Percentiles rank a stretch among this genome's conserved stretches.
Evolutionary conservation across 1,140 invertebrate genomes (phyloP).

Genomic region (Monomorium pharaonis): DNA sequence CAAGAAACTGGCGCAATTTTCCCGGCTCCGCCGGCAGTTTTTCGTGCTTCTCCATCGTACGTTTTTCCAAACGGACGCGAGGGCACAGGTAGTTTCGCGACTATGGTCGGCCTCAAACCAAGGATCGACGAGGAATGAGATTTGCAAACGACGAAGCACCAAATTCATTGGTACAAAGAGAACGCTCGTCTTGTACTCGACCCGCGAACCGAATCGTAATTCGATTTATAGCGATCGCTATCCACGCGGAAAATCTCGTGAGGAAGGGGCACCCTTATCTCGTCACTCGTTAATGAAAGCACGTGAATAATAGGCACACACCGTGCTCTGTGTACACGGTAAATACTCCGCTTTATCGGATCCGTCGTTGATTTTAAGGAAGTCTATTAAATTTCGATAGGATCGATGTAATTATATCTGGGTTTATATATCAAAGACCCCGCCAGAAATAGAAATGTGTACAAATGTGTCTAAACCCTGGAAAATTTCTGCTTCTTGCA

Average conservation of each 20-base stretch:
- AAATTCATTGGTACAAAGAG: not conserved
- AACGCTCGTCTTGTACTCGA: not conserved
- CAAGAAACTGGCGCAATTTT: slow-evolving; percentile 74
- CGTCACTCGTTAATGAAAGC: not conserved
- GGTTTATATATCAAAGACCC: not conserved
- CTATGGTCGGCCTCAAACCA: not conserved
- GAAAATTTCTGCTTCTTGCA: not conserved
- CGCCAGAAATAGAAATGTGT: not conserved
- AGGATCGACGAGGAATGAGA: not conserved
- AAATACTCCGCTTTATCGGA: slow-evolving; percentile 50
- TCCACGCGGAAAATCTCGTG: not conserved
- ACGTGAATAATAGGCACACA: not conserved
- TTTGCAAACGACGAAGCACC: not conserved
- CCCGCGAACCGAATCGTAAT: not conserved
- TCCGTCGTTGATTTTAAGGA: not conserved
- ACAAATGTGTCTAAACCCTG: not conserved
- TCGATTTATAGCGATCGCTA: slow-evolving; percentile 63
- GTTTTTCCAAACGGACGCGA: not conserved
- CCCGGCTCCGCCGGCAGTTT: slow-evolving; percentile 63
- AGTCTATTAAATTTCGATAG: not conserved
- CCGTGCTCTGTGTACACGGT: slow-evolving; percentile 18
- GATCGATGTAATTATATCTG: not conserved
- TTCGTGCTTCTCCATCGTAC: slow-evolving; percentile 41
- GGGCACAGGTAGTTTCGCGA: not conserved
- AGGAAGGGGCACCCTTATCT: slow-evolving; percentile 57